Conservation (phyloP, 2,888 invertebrate genomes). For the Aporophyla lueneburgensis region DNA sequence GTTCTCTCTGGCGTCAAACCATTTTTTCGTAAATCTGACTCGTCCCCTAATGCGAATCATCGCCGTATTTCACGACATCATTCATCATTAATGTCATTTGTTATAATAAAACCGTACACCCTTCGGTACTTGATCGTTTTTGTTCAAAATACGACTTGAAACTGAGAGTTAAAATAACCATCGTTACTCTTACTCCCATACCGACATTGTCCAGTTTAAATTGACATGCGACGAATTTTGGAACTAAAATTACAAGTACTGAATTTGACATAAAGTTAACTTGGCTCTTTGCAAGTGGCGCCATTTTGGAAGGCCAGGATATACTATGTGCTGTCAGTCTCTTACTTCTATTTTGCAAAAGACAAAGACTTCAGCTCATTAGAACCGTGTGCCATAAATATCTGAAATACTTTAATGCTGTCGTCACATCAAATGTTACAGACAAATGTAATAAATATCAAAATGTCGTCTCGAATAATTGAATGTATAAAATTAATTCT, state of each 20-base stretch:
- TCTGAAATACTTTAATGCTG: constrained; percentile 56
- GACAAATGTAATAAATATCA: constrained; percentile 61
- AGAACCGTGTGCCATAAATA: constrained; percentile 58
- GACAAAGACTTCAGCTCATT: constrained; percentile 56
- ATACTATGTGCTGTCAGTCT: neutral
- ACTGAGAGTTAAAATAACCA: constrained; percentile 47
- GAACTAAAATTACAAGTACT: constrained; percentile 14
- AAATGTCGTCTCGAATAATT: constrained; percentile 57
- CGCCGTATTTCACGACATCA: constrained; percentile 26
- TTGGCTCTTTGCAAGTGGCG: constrained; percentile 9
- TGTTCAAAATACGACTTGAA: constrained; percentile 25
- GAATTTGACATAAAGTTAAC: constrained; percentile 22
- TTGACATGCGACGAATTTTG: neutral
- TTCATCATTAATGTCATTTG: constrained; percentile 43
- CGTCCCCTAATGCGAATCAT: constrained; percentile 26
- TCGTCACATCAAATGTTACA: constrained; percentile 57
- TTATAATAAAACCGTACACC: constrained; percentile 44
- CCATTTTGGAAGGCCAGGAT: neutral
- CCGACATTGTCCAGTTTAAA: constrained; percentile 11
- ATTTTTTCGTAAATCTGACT: neutral
- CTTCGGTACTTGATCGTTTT: constrained; percentile 37
- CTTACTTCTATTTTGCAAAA: constrained; percentile 47
- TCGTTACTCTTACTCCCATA: constrained; percentile 24
- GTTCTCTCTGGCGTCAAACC: neutral
- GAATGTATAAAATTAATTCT: constrained; percentile 54